Evolutionary conservation across 2,113 vertebrate genomes (phyloP), one percentile per base, ranked within the genome.

Genomic region (Lophura nycthemera): DNA sequence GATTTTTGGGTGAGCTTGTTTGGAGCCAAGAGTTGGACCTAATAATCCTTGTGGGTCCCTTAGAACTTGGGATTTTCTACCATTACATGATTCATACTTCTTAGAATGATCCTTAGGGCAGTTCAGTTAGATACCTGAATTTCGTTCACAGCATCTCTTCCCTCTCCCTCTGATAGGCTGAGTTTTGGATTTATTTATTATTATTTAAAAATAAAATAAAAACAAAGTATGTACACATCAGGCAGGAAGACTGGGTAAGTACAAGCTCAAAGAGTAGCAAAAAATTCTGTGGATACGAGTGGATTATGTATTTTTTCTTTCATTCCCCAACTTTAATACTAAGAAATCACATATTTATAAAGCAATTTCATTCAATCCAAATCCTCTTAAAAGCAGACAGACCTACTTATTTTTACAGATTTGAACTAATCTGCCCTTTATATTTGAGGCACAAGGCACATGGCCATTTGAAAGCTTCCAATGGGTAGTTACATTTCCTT

Each of bases 321-420:
- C 8, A 27, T 73, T 90, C 93, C 70, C 61, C 86, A 45, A 70
- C n/a, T 93, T 89, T 38, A 63, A 6, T 79, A 50, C 60, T 92
- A 89, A 94, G 67, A 67, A 87, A 60, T 93, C 91, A 85, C 36
- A 85, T 76, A 87, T 84, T 92, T 95, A 85, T 2, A 93, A 94
- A 91, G 89, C 60, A 92, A 91, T 60, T 96, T 45, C 3, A 4
- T 64, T 94, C 71, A 92, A 70, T 90, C 87, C 78, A 94, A 96
- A 96, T 95, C 94, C 89, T 94, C 75, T 95, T 93, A 94, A 70
- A 71, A 92, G 93, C 84, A 96, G 85, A 95, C 67, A 86, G 18
- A 93, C 63, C 86, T 89, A 64, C 92, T 96, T 93, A 75, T 89
- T 92, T 92, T 92, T 87, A 87, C 79, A 66, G 59, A 71, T 82